Evolutionary conservation across 2,113 vertebrate genomes (phyloP).

Genomic region (Ovis canadensis): DNA sequence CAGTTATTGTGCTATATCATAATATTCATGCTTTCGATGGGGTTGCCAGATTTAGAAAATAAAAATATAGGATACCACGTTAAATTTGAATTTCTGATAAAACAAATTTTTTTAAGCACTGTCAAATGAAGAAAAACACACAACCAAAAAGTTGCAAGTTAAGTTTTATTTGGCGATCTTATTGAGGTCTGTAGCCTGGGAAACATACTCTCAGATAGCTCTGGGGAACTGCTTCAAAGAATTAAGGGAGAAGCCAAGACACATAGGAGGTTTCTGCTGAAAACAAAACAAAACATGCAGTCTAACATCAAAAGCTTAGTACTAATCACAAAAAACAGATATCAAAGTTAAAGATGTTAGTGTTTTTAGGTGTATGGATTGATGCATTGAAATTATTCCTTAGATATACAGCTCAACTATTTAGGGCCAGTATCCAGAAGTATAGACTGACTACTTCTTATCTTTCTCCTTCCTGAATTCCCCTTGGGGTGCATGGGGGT

Average conservation of each 20-base stretch:
- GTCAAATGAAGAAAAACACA: not conserved
- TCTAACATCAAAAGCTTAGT: not conserved
- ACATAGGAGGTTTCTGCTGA: not conserved
- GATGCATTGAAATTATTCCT: not conserved
- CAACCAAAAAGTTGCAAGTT: not conserved
- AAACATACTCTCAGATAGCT: not conserved
- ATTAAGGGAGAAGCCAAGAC: not conserved
- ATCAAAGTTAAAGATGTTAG: not conserved
- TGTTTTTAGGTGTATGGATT: not conserved
- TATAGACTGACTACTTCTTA: not conserved
- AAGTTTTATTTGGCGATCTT: not conserved
- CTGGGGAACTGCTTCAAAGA: not conserved
- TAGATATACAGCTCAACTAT: not conserved
- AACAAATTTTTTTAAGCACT: not conserved
- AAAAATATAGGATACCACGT: not conserved
- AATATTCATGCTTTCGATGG: not conserved
- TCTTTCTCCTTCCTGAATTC: not conserved
- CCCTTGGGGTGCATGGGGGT: not conserved
- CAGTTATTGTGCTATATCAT: not conserved
- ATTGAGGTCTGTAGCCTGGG: not conserved
- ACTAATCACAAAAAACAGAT: not conserved
- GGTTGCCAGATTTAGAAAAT: not conserved
- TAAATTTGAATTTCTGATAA: slow-evolving; percentile 8
- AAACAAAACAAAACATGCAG: not conserved
- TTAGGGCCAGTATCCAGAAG: not conserved